Evolutionary conservation across 92 coral and sea anemone species (phyloP).

Genomic region (Isaurus tuberculatus): DNA sequence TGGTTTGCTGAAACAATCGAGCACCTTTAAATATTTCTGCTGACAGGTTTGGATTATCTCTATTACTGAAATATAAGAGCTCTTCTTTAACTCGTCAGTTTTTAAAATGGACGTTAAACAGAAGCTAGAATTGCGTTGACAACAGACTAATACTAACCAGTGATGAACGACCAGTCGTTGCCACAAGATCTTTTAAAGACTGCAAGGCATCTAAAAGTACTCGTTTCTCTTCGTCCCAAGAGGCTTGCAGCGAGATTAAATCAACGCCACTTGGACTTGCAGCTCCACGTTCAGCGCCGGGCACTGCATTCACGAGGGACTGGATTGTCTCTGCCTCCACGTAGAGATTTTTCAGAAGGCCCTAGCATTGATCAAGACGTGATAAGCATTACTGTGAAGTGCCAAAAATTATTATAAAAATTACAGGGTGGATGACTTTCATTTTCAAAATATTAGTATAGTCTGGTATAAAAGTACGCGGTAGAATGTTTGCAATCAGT

Average conservation of each 20-base stretch:
- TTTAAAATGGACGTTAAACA: too few species aligned
- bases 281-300: slow-evolving; percentile 58
- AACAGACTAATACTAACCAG: slow-evolving; percentile 55
- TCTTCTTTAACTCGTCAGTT: too few species aligned
- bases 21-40: too few species aligned
- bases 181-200: slow-evolving; percentile 75
- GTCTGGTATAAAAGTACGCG: too few species aligned
- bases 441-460: too few species aligned
- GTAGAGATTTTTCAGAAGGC: slow-evolving; percentile 79
- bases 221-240: slow-evolving; percentile 91
- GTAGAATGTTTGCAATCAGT: too few species aligned
- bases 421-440: too few species aligned
- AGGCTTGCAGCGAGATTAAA: slow-evolving; percentile 73
- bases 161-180: slow-evolving; percentile 73
- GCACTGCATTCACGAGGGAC: slow-evolving; percentile 81
- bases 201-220: slow-evolving; percentile 86
- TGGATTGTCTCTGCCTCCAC: slow-evolving; percentile 94
- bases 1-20: not conserved
- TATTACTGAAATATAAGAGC: too few species aligned
- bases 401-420: too few species aligned
- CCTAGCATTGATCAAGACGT: slow-evolving; percentile 47
- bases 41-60: too few species aligned
- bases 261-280: slow-evolving; percentile 58
- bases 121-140: too few species aligned
- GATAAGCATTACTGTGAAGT: not conserved